These are phyloP conservation scores for Gortyna flavago DNA, from an alignment of 2,888 invertebrate genomes.

Conservation along the genomic window DNA sequence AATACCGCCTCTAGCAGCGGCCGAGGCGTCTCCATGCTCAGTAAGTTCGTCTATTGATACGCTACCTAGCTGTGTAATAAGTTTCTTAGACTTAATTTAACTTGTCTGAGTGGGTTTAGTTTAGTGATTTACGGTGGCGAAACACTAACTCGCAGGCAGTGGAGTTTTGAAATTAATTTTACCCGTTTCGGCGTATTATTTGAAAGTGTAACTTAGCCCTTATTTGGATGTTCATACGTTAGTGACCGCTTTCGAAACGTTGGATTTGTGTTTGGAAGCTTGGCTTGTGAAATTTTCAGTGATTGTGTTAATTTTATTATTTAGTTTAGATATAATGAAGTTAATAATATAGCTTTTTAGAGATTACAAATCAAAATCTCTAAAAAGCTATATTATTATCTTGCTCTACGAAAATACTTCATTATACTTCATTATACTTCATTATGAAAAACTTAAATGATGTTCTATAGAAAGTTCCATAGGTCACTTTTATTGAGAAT, in stretches of 20 bases:
- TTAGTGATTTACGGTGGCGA: constrained; percentile 75
- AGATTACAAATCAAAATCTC: not conserved
- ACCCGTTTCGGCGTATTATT: constrained; percentile 66
- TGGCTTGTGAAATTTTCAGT: not conserved
- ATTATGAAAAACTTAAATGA: too few relatives aligned
- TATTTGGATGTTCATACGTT: constrained; percentile 45
- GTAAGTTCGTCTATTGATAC: constrained; percentile 48
- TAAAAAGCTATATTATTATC: not conserved
- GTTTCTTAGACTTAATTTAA: constrained; percentile 81
- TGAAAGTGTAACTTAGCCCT: constrained; percentile 33
- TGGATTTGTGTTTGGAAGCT: not conserved
- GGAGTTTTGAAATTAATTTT: constrained; percentile 77
- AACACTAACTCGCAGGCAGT: constrained; percentile 63
- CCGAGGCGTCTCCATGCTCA: not conserved
- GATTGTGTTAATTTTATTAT: not conserved
- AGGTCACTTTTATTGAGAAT: too few relatives aligned
- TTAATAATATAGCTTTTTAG: too few relatives aligned
- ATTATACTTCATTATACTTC: too few relatives aligned
- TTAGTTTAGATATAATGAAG: too few relatives aligned
- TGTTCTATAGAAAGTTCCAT: too few relatives aligned
- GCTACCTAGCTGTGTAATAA: constrained; percentile 67
- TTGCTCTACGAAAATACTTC: not conserved
- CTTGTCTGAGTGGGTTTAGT: constrained; percentile 77
- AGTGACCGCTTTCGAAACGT: constrained; percentile 4
- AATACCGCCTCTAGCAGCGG: too few relatives aligned